Conservation (phyloP, 1,140 invertebrate genomes). For the Drosophila cardini region DNA sequence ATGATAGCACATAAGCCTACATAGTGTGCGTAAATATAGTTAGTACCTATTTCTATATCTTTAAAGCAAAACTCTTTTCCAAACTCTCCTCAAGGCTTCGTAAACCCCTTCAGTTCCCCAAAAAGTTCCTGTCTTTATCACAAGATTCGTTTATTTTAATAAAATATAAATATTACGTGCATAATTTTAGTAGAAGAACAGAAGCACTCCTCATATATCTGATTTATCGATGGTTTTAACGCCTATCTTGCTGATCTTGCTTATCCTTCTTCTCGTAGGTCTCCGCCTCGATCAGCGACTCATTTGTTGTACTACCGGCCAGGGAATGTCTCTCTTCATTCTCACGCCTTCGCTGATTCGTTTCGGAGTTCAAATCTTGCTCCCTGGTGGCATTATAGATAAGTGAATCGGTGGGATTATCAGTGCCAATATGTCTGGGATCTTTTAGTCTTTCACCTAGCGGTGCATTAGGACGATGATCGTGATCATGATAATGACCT, state of each 20-base stretch:
- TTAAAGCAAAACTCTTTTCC: too few relatives aligned
- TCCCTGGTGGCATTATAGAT: not conserved
- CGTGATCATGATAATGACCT: constrained; percentile 92
- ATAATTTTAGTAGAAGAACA: not conserved
- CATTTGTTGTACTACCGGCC: not conserved
- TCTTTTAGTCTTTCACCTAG: not conserved
- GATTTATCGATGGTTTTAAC: not conserved
- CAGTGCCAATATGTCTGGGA: not conserved
- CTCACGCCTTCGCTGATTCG: not conserved
- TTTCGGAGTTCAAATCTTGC: not conserved
- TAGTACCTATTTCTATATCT: too few relatives aligned
- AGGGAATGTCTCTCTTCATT: not conserved
- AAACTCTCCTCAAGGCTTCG: too few relatives aligned
- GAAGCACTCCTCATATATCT: not conserved
- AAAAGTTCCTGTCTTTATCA: too few relatives aligned
- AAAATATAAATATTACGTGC: constrained; percentile 3
- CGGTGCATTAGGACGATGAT: constrained; percentile 85
- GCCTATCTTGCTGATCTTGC: not conserved
- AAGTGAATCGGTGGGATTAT: not conserved
- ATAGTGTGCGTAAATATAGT: too few relatives aligned
- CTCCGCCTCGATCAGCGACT: not conserved
- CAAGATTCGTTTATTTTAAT: constrained; percentile 4
- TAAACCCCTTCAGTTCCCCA: too few relatives aligned
- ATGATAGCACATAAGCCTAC: too few relatives aligned
- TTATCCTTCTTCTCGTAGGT: not conserved